Conservation (phyloP, 2,888 invertebrate species). For the Agrochola lychnidis region DNA sequence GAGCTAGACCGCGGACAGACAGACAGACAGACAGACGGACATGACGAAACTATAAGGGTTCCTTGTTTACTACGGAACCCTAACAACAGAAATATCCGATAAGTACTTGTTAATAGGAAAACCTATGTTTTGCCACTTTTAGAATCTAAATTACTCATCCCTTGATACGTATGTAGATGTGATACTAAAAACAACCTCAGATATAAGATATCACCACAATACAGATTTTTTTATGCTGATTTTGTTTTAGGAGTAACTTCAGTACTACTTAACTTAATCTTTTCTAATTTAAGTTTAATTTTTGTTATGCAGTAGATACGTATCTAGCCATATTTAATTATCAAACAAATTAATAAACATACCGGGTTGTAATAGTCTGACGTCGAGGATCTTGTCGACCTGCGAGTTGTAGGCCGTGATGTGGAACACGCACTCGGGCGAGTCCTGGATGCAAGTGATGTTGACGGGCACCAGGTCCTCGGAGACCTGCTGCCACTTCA, state of each 20-base stretch:
- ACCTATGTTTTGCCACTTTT: not conserved
- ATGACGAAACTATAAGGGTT: no score
- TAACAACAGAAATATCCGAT: not conserved
- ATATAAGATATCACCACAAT: not conserved
- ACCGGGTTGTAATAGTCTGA: constrained; percentile 99
- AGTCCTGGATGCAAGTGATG: constrained; percentile 99
- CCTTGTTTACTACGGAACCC: no score
- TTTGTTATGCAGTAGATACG: not conserved
- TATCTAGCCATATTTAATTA: not conserved
- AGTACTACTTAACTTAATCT: no score
- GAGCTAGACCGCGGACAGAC: no score
- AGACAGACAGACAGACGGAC: no score
- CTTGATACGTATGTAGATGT: not conserved
- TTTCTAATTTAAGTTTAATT: not conserved
- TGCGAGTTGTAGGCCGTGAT: constrained; percentile 99
- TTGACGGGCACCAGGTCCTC: constrained; percentile 99
- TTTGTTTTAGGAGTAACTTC: not conserved
- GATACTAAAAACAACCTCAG: not conserved
- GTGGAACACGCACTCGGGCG: constrained; percentile 99
- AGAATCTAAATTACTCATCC: not conserved
- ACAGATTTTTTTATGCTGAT: not conserved
- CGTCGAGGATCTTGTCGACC: constrained; percentile 99
- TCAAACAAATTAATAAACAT: constrained; percentile 41
- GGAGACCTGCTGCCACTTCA: constrained; percentile 99
- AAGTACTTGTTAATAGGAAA: not conserved